Base-by-base conservation (phyloP, 1,140 invertebrate species). In the Drosophila lini region DNA sequence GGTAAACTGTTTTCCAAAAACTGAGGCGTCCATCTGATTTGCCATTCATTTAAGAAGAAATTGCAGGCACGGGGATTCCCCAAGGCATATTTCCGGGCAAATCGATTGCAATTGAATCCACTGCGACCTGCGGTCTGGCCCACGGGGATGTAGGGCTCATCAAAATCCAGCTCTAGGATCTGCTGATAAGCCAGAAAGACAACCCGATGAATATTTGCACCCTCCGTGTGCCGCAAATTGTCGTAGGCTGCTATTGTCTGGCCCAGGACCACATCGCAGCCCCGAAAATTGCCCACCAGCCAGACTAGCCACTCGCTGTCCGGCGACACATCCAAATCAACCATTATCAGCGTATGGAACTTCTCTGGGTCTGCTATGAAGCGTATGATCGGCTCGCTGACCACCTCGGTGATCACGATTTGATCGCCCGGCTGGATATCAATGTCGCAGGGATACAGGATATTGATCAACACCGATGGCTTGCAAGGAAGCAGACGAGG, bases 171-270 rank as follows among this genome's bases (percentile, higher is more conserved):
- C 9, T 81, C 48, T 25, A 84, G 82, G 15, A 69, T 64, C 69
- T 99, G 98, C 84, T 97, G 96, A 92, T 96, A 99, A 3, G 97
- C 92, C n/a, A 98, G 83, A 75, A 97, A 97, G 0, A 99, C 95
- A 88, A 98, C 98, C 42, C 98, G 95, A 93, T 99, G 98, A n/a
- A 97, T 93, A 76, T 94, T 95, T 7, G 96, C 96, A 32, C 94
- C 95, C 78, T 95, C 91, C 7, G 96, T 1, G 97, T 97, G 15
- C 96, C 97, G 48, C 96, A 94, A 31, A 97, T 97, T 75, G 98
- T 93, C 38, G 91, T 98, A 98, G 1, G 94, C 95, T 1, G 95
- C 95, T 0, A 98, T 91, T 93, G 93, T 68, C 67, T 97, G 95
- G 9, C 98, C 98, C 53, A 94, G 92, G 0, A 86, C 79, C 0